Base-by-base conservation (phyloP, 2,797 vertebrate genomes). In the Periophthalmus magnuspinnatus region DNA sequence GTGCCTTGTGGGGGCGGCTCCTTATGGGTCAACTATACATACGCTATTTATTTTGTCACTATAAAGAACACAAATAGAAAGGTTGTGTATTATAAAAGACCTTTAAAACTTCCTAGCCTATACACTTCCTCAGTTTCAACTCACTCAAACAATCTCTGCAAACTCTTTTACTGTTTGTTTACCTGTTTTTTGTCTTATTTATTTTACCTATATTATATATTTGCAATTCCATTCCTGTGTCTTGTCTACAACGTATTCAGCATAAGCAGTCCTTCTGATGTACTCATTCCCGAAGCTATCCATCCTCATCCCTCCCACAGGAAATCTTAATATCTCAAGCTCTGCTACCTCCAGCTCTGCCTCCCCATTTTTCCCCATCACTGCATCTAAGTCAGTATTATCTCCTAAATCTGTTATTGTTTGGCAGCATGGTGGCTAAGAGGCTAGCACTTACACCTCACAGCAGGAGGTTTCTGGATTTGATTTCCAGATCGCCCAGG, bases 1-100 rank as follows among this genome's bases (percentile, higher is more conserved):
- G 6, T 22, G 56, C 28, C 63, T 22, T 68, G 78, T 41, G 45
- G 24, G 7, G 33, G 65, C 71, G 41, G 79, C 77, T 71, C 7
- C 58, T 67, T 19, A 63, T 61, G 56, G 77, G 65, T 73, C 10
- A 68, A 11, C 54, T 24, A 41, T 38, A 41, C n/a, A 47, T 64
- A 41, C 36, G n/a, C 34, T n/a, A 32, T 64, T 9, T 48, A 48
- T 47, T 13, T 14, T 8, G 22, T 32, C 8, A 22, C 21, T 16
- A 45, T 41, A 14, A 45, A 50, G 14, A 48, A 32, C 7, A 48
- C 16, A 32, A 64, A 45, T 17, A 24, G 16, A 13, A 16, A 11
- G 10, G 19, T 6, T 22, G 36, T 14, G n/a, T 9, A 36, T 9
- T n/a, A 36, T 36, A 60, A 61, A 61, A 11, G n/a, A 38, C 34